These are phyloP conservation scores for Percina caprodes DNA, from an alignment of 2,113 vertebrate genomes.

Conservation along the genomic window DNA sequence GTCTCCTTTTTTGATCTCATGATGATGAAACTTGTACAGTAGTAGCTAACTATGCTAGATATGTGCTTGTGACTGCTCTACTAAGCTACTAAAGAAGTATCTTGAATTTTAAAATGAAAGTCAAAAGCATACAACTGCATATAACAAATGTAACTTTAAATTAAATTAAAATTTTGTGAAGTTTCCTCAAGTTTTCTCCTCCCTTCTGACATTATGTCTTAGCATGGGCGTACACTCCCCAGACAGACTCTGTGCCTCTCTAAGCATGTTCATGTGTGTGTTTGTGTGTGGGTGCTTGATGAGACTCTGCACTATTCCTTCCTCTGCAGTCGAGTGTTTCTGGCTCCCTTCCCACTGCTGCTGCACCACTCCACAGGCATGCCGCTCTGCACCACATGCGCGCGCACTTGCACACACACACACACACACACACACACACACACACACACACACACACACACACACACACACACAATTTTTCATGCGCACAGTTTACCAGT, in stretches of 20 bases:
- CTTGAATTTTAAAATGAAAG: background rate
- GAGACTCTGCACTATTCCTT: conserved; percentile 81
- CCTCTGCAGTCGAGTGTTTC: conserved; percentile 80
- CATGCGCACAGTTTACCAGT: conserved; percentile 21
- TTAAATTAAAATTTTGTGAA: conserved; percentile 21
- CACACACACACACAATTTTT: conserved; percentile 8
- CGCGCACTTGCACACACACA: conserved; percentile 44
- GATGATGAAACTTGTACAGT: background rate
- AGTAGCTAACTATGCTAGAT: background rate
- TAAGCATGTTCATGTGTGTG: conserved; percentile 43
- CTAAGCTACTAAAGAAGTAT: background rate
- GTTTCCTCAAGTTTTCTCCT: conserved; percentile 35
- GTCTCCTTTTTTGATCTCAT: background rate
- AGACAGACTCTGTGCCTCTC: conserved; percentile 61
- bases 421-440: conserved; percentile 35
- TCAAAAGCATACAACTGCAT: conserved; percentile 8
- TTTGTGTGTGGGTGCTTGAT: conserved; percentile 27
- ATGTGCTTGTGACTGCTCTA: background rate
- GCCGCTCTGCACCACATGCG: conserved; percentile 67
- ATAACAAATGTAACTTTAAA: conserved; percentile 25
- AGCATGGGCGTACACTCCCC: conserved; percentile 41
- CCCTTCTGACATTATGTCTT: conserved; percentile 18
- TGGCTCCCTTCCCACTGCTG: conserved; percentile 78
- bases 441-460: conserved; percentile 1
- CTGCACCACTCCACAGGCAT: conserved; percentile 75